Evolutionary conservation across 1,140 invertebrate species (phyloP).

Genomic region (Zaprionus davidi): DNA sequence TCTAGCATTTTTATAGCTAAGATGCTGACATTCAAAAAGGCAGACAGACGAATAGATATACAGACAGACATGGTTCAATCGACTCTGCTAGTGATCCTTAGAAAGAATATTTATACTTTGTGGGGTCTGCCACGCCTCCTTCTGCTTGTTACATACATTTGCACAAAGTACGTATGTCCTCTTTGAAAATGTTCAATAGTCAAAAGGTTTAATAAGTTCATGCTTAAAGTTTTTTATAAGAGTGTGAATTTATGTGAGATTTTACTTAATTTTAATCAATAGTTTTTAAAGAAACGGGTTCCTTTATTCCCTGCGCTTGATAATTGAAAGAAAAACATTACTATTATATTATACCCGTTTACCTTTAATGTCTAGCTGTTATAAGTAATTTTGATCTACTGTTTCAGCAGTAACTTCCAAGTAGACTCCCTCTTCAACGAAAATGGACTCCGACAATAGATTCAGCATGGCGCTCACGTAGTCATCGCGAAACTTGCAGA

Average conservation of each 20-base stretch:
- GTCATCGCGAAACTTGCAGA: slow-evolving; percentile 13
- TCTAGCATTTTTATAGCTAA: no score
- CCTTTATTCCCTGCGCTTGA: no score
- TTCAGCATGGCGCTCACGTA: slow-evolving; percentile 39
- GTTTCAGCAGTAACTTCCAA: neutral
- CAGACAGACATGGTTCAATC: neutral
- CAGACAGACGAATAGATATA: neutral
- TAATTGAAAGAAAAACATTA: no score
- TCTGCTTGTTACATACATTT: neutral
- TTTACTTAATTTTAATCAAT: no score
- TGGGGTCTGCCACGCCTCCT: no score
- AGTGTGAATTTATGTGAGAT: no score
- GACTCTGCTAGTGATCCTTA: no score
- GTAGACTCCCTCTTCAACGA: neutral
- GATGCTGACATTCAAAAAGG: neutral
- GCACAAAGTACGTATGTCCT: neutral
- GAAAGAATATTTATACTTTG: neutral
- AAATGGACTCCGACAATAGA: slow-evolving; percentile 5
- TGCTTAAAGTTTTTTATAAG: no score
- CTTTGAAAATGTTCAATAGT: no score
- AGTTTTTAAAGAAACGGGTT: no score
- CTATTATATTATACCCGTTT: neutral
- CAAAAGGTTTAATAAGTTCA: no score
- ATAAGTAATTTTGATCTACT: neutral
- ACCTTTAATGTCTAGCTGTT: neutral